Conservation (phyloP, 1,140 invertebrate genomes). For the Tribolium madens region DNA sequence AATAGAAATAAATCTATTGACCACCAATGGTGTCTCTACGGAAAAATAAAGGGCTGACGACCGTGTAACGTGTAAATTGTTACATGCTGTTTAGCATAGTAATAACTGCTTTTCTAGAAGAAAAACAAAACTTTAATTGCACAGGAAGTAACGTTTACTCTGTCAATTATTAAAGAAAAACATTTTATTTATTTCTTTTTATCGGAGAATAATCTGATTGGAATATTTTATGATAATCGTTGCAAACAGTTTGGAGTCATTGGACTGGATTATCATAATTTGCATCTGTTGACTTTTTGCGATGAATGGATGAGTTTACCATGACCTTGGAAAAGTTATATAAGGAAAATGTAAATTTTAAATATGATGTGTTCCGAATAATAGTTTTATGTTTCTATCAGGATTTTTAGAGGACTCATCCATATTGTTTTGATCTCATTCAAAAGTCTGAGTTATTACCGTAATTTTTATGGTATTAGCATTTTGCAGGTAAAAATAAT, state of each 20-base stretch:
- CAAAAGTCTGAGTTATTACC: too few relatives aligned
- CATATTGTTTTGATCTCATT: too few relatives aligned
- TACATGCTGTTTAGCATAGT: neutral
- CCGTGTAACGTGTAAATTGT: neutral
- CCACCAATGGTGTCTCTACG: neutral
- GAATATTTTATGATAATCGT: neutral
- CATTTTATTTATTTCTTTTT: neutral
- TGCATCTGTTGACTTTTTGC: neutral
- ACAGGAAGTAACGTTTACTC: neutral
- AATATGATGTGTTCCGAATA: too few relatives aligned
- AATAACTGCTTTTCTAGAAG: neutral
- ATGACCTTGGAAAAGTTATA: neutral
- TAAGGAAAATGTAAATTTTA: too few relatives aligned
- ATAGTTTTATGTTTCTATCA: too few relatives aligned
- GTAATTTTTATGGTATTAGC: too few relatives aligned
- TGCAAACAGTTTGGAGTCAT: neutral
- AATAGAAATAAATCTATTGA: neutral
- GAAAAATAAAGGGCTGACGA: neutral
- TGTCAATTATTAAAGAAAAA: neutral
- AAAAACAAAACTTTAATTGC: neutral
- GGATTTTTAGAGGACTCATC: too few relatives aligned
- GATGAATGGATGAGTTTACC: neutral
- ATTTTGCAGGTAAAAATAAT: too few relatives aligned
- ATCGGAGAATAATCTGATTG: neutral
- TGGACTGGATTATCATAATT: neutral